These are phyloP conservation scores for Galerucella nymphaeae DNA, from an alignment of 2,888 invertebrate species.

Conservation along the genomic window DNA sequence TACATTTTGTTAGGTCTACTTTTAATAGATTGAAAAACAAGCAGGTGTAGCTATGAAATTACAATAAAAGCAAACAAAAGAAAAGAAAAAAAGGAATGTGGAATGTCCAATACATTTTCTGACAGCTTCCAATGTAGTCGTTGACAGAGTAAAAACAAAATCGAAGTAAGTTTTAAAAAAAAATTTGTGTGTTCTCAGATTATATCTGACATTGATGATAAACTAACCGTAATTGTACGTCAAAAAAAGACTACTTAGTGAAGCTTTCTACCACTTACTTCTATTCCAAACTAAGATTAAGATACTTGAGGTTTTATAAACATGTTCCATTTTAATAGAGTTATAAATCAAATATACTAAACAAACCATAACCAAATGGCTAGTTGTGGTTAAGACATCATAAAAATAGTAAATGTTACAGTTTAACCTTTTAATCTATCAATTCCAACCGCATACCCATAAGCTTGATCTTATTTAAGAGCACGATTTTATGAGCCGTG, in stretches of 20 bases:
- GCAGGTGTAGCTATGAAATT: too few species aligned
- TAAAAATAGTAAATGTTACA: slow-evolving; percentile 50
- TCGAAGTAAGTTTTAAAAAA: too few species aligned
- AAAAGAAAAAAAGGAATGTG: too few species aligned
- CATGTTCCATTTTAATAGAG: slow-evolving; percentile 38
- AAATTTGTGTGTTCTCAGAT: too few species aligned
- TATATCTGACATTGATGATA: background rate
- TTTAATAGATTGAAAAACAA: too few species aligned
- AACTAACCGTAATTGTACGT: background rate
- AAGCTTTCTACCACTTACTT: slow-evolving; percentile 11
- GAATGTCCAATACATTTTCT: too few species aligned
- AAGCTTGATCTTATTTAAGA: slow-evolving; percentile 49
- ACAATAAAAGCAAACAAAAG: too few species aligned
- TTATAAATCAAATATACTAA: slow-evolving; percentile 50
- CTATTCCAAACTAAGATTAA: background rate
- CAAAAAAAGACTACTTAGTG: background rate
- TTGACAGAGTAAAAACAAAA: too few species aligned
- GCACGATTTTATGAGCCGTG: slow-evolving; percentile 50
- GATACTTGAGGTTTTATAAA: slow-evolving; percentile 24
- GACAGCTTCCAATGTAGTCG: too few species aligned
- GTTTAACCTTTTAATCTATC: slow-evolving; percentile 55
- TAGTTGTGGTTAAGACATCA: slow-evolving; percentile 52
- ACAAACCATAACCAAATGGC: slow-evolving; percentile 51
- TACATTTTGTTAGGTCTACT: too few species aligned
- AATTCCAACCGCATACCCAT: slow-evolving; percentile 52